Evolutionary conservation across 2,797 vertebrate genomes (phyloP), one percentile per base, ranked within the genome.

Genomic region (Sorex maritimensis): DNA sequence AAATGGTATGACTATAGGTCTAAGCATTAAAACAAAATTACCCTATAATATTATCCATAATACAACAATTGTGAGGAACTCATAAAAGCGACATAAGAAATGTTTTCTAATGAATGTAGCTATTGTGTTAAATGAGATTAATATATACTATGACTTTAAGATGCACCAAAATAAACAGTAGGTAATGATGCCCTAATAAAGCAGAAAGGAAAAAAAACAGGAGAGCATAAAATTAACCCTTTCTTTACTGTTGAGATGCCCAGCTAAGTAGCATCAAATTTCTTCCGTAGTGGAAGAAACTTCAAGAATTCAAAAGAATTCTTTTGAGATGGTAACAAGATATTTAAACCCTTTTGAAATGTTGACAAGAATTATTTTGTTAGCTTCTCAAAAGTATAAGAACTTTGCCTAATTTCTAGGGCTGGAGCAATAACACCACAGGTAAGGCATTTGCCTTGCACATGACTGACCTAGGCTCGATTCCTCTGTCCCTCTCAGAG

Each of bases 11-110:
- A 77, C 9, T 46, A 23, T 19, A 77, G 28, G 7, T 74, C 68
- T 91, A 52, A 28, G 26, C 41, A 78, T 96, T 83, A 86, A 92
- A 94, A 86, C 26, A 93, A 92, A 96, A 96, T 74, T 73, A 85
- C 82, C 67, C 68, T 74, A 79, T 11, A 74, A 72, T 21, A 74
- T 92, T 92, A 81, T n/a, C 72, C 49, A 73, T 38, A 94, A 88
- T 69, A 74, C n/a, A 38, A 86, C 44, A 90, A 61, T 82, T 84
- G 24, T 41, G 44, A 92, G 81, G 46, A 86, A 90, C 65, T 83
- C 85, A 80, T 91, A 80, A 84, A 88, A 23, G 80, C 44, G n/a
- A 72, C 91, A 61, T 23, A 92, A 82, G n/a, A 88, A 94, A 85
- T 69, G 1, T 65, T 87, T 83, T 86, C 26, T 84, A 78, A 79